A percentile compares a stretch with the other conserved stretches of the same genome.
These are phyloP conservation scores for Amiota communis DNA, from an alignment of 2,888 invertebrate genomes.

Conservation along the genomic window DNA sequence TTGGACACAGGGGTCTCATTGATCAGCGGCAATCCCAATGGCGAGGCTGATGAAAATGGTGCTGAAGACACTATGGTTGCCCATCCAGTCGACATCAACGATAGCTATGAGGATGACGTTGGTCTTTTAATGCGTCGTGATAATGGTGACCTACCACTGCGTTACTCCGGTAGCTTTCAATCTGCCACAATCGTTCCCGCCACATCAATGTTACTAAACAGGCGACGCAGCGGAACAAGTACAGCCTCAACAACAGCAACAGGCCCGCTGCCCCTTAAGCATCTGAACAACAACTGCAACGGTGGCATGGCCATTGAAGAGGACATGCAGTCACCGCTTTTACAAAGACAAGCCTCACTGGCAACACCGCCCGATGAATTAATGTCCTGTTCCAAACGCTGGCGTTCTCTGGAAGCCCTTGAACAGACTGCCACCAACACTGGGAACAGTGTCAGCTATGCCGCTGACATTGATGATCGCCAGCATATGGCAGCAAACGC, in stretches of 20 bases:
- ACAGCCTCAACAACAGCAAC: constrained; percentile 15
- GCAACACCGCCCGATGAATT: constrained; percentile 70
- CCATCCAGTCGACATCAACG: constrained; percentile 56
- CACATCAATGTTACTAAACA: constrained; percentile 48
- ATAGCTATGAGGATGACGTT: constrained; percentile 64
- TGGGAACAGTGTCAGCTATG: constrained; percentile 67
- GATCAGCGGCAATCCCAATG: constrained; percentile 62
- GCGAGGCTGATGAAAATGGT: constrained; percentile 34
- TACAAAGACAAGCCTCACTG: constrained; percentile 72
- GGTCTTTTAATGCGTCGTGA: constrained; percentile 65
- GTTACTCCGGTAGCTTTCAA: constrained; percentile 51
- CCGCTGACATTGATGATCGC: constrained; percentile 63
- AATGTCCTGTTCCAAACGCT: constrained; percentile 79
- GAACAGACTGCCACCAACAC: constrained; percentile 58
- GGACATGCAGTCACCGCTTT: constrained; percentile 69
- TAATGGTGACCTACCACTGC: constrained; percentile 61
- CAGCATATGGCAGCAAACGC: constrained; percentile 41
- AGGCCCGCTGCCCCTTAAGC: constrained; percentile 57
- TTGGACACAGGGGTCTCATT: constrained; percentile 68
- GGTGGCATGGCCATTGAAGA: constrained; percentile 71
- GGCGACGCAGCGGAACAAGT: constrained; percentile 54
- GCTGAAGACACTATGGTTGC: constrained; percentile 48
- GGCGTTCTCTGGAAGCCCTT: constrained; percentile 86
- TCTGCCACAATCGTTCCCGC: constrained; percentile 55
- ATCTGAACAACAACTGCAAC: constrained; percentile 73